Conservation (phyloP, 2,888 invertebrate genomes). For the Agrochola circellaris region DNA sequence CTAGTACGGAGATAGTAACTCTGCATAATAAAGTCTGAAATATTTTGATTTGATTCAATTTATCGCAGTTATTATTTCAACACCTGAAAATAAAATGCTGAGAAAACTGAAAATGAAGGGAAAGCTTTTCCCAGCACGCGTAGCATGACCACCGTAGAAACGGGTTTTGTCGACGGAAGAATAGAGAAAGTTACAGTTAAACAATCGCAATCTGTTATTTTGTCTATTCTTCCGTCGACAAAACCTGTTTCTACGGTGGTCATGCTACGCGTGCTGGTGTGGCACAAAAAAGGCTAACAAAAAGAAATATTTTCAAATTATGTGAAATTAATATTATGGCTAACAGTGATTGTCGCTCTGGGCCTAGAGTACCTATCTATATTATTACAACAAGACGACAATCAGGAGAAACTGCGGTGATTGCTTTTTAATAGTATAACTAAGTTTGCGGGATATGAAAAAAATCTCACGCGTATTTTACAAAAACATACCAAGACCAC, state of each 20-base stretch:
- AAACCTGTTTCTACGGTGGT: no score
- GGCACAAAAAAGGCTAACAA: background rate
- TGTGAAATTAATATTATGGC: background rate
- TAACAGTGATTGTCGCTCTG: background rate
- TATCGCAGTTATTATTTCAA: background rate
- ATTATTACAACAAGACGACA: conserved; percentile 4
- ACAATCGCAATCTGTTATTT: no score
- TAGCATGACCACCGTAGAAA: no score
- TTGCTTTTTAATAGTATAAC: conserved; percentile 34
- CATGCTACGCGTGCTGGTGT: no score
- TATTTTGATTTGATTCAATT: background rate
- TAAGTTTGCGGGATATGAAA: background rate
- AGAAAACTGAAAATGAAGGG: background rate
- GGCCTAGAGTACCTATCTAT: background rate
- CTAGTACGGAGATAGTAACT: background rate
- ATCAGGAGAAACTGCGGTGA: conserved; percentile 26
- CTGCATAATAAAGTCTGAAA: background rate
- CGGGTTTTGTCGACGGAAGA: no score
- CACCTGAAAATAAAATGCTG: background rate
- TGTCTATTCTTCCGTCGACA: no score
- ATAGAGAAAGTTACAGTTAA: no score
- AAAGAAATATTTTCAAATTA: background rate
- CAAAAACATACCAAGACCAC: background rate
- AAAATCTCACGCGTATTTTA: background rate
- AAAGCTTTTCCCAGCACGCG: background rate